Percentiles rank a stretch among this genome's conserved stretches.
phyloP scores from a whole-genome alignment of 2,797 vertebrate species.

The Clarias fuscus region DNA sequence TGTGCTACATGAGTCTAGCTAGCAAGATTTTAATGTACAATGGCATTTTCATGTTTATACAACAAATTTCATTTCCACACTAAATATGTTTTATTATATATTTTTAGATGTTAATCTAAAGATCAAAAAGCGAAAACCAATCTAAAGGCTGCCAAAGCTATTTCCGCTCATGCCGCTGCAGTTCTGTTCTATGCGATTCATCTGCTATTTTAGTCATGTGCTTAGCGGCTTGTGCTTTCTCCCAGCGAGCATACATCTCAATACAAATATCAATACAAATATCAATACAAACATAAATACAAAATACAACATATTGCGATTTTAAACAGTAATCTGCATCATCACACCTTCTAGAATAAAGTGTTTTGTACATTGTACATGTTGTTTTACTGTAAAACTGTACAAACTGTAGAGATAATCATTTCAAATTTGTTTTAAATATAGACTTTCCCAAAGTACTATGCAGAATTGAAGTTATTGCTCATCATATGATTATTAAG shows the following conservation, averaged over 20 bases:
- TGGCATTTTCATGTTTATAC: not conserved
- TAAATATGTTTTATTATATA: not conserved
- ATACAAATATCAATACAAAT: not conserved
- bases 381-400: not conserved
- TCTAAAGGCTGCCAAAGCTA: conserved; percentile 1
- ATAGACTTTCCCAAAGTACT: not conserved
- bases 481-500: not conserved
- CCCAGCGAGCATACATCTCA: not conserved
- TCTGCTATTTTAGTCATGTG: not conserved
- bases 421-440: not conserved
- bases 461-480: not conserved
- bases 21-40: not conserved
- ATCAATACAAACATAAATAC: not conserved
- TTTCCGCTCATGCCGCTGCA: conserved; percentile 28
- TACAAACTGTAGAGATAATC: not conserved
- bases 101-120: not conserved
- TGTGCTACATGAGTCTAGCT: not conserved
- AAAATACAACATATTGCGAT: not conserved
- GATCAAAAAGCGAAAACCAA: conserved; percentile 6
- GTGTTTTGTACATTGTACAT: too few relatives aligned
- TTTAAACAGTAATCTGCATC: not conserved
- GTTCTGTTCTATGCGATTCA: not conserved
- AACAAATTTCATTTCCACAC: not conserved
- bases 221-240: not conserved
- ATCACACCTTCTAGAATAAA: not conserved